These are phyloP conservation scores for Ellobium chinense DNA, from an alignment of 2,888 invertebrate species.

Conservation along the genomic window DNA sequence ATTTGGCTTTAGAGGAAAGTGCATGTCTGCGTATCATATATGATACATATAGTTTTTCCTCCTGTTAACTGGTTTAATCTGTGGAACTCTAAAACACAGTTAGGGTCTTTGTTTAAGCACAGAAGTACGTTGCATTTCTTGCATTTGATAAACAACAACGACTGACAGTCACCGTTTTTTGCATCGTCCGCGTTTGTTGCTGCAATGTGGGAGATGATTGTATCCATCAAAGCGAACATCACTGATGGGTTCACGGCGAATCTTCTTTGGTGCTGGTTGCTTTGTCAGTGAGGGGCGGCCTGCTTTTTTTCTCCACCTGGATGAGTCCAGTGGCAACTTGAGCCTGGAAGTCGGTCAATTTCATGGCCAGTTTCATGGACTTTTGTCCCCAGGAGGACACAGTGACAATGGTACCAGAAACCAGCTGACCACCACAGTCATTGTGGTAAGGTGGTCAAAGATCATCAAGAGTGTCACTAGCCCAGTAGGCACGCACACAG, in stretches of 20 bases:
- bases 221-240: not conserved
- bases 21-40: not conserved
- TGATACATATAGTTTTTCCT: not conserved
- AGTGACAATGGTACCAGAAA: not conserved
- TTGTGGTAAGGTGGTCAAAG: not conserved
- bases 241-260: not conserved
- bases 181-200: not conserved
- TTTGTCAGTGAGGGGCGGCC: not conserved
- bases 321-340: not conserved
- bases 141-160: not conserved
- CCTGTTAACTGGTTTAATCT: not conserved
- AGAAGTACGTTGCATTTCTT: not conserved
- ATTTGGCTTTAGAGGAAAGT: not conserved
- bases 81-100: not conserved
- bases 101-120: not conserved
- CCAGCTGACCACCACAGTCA: not conserved
- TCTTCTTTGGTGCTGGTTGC: not conserved
- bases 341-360: not conserved
- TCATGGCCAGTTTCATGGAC: not conserved
- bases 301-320: not conserved
- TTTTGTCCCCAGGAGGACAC: not conserved
- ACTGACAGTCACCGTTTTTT: not conserved
- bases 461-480: no score
- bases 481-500: no score
- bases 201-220: not conserved